A percentile compares a stretch with the other conserved stretches of the same genome.
These are phyloP conservation scores for Conus canariensis DNA, from an alignment of 2,888 invertebrate genomes.

Conservation along the genomic window DNA sequence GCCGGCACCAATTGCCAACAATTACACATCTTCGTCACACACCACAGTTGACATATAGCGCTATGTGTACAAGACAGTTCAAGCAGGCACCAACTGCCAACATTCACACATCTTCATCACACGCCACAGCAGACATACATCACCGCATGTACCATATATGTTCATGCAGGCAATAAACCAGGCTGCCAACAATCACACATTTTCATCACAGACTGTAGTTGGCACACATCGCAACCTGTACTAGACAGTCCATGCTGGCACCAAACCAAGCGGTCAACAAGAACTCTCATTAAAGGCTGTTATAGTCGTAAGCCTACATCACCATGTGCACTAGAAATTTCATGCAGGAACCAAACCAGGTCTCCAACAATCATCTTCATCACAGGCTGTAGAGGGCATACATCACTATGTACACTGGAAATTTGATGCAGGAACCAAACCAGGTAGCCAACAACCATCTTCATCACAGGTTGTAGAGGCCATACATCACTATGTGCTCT, in stretches of 20 bases:
- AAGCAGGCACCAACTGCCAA: conserved; percentile 85
- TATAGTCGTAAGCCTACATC: conserved; percentile 91
- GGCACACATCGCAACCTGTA: conserved; percentile 90
- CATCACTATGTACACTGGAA: conserved; percentile 94
- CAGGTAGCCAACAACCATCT: not conserved
- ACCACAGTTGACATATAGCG: conserved; percentile 97
- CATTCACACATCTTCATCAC: conserved; percentile 64
- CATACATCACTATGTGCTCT: too few species aligned
- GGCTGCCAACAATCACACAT: conserved; percentile 56
- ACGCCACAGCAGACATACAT: conserved; percentile 97
- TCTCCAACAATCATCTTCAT: conserved; percentile 55
- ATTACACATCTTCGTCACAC: conserved; percentile 79
- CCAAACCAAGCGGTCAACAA: conserved; percentile 72
- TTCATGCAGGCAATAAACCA: conserved; percentile 87
- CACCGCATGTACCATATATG: conserved; percentile 91
- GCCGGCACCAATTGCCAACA: conserved; percentile 83
- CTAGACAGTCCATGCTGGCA: conserved; percentile 92
- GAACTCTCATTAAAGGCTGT: conserved; percentile 84
- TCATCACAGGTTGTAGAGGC: not conserved
- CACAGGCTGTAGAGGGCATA: conserved; percentile 93
- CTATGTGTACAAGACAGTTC: conserved; percentile 93
- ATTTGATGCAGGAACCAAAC: conserved; percentile 83
- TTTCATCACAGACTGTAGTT: too few species aligned
- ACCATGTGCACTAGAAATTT: conserved; percentile 95
- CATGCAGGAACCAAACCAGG: conserved; percentile 85